Conservation (phyloP, 2,113 vertebrate genomes). For the Pachypanchax playfairii region DNA sequence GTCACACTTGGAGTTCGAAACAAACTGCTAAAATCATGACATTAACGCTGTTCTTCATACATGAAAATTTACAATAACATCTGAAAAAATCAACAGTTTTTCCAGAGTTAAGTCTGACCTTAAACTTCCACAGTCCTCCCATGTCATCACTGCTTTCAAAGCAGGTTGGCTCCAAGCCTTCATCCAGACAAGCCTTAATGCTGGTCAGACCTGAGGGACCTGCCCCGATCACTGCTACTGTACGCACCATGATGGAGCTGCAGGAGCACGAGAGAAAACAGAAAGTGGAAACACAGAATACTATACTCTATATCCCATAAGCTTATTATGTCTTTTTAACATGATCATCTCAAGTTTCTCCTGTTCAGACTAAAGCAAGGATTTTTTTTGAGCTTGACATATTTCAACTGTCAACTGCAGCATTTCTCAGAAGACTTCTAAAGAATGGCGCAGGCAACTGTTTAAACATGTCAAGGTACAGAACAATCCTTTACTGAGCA, state of each 20-base stretch:
- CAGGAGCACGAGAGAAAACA: not conserved
- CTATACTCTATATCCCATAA: not conserved
- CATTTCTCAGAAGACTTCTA: no score
- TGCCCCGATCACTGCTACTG: slow-evolving; percentile 85
- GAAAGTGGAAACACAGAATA: not conserved
- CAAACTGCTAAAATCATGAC: no score
- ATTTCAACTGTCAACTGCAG: no score
- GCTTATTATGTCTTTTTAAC: no score
- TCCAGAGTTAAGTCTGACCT: slow-evolving; percentile 52
- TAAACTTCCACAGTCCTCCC: slow-evolving; percentile 88
- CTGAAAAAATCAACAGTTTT: not conserved
- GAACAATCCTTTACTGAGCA: not conserved
- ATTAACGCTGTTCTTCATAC: no score
- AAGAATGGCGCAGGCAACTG: no score
- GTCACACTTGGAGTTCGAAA: no score
- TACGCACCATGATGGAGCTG: slow-evolving; percentile 62
- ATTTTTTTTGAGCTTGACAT: no score
- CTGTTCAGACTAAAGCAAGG: no score
- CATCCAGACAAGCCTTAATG: slow-evolving; percentile 87
- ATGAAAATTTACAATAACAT: no score
- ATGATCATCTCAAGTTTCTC: no score
- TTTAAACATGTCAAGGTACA: no score
- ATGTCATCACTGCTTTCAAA: slow-evolving; percentile 86
- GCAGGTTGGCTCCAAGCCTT: slow-evolving; percentile 86
- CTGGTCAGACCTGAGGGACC: slow-evolving; percentile 82